Base-by-base conservation (phyloP, 1,140 invertebrate genomes). In the Nilaparvata lugens region DNA sequence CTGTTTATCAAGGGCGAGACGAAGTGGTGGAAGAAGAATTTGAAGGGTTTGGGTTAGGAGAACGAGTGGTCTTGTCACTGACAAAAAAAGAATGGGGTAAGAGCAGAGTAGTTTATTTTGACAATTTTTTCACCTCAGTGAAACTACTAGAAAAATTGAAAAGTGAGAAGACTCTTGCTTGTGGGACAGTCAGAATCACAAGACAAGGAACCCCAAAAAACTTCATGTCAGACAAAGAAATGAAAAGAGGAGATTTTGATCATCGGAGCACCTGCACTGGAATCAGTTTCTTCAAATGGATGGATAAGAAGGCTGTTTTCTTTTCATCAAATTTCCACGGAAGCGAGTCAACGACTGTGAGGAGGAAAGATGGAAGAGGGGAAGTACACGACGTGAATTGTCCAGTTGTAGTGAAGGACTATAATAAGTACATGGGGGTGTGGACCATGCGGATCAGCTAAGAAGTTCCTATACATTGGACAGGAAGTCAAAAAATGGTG, bases 1-100 rank as follows among this genome's bases (percentile, higher is more conserved):
- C 68, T n/a, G 48, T 71, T 16, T 70, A 70, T 56, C 23, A 40
- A 52, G 68, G 68, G 31, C 66, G 64, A 65, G 53, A 57, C 43
- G 25, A 35, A 43, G 51, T 18, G 16, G n/a, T 24, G 13, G 31
- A 31, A 23, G 5, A 19, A 48, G 16, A 4, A 48, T 23, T 23
- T 19, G 55, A 52, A 56, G 2, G 53, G 24, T 53, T 28, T 55
- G 24, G 28, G 14, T 35, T 61, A 35, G 28, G 58, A 23, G 51
- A 63, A 19, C 43, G 38, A 38, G 45, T 54, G 14, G 38, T 63
- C 13, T 5, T 60, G 16, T 19, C 51, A n/a, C 21, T 63, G 19
- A 63, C 54, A 18, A n/a, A 45, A 55, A 13, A 23, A 11, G 24
- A 35, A 14, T 45, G 38, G 16, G 40, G 25, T 14, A 28, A 55